A percentile compares a stretch with the other conserved stretches of the same genome.
Conservation (phyloP, 2,888 invertebrate species). For the Metalampra italica region DNA sequence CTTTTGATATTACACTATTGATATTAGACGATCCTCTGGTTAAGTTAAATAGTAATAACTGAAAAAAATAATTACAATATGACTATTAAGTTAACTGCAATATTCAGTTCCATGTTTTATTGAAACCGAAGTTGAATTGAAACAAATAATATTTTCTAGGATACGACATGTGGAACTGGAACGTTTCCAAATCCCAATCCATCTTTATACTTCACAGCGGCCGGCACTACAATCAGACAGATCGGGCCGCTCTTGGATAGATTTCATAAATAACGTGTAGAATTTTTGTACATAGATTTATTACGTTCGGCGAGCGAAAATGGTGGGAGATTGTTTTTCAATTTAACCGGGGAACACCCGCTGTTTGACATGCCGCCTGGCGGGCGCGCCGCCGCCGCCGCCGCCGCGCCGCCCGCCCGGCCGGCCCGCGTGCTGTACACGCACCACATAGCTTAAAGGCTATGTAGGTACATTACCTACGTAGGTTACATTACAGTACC, state of each 20-base stretch:
- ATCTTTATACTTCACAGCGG: slow-evolving; percentile 26
- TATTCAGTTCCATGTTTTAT: no score
- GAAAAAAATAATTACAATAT: no score
- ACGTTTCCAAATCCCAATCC: no score
- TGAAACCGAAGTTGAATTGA: no score
- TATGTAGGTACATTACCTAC: background rate
- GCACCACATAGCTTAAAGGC: slow-evolving; percentile 31
- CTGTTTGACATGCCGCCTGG: slow-evolving; percentile 63
- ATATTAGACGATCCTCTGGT: no score
- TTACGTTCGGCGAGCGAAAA: slow-evolving; percentile 76
- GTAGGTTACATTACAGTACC: no score
- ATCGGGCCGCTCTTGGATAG: slow-evolving; percentile 59
- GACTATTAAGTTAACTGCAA: no score
- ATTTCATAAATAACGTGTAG: slow-evolving; percentile 77
- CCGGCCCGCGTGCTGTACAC: slow-evolving; percentile 21
- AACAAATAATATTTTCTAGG: no score
- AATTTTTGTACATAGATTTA: slow-evolving; percentile 79
- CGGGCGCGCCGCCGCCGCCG: slow-evolving; percentile 14
- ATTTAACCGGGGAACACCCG: slow-evolving; percentile 73
- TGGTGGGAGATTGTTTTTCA: slow-evolving; percentile 79
- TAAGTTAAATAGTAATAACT: no score
- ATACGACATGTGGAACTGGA: no score
- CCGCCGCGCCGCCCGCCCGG: slow-evolving; percentile 21
- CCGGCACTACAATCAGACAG: slow-evolving; percentile 49
- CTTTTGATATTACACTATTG: no score